phyloP scores from a whole-genome alignment of 2,888 invertebrate genomes.

The Isoperla grammatica region DNA sequence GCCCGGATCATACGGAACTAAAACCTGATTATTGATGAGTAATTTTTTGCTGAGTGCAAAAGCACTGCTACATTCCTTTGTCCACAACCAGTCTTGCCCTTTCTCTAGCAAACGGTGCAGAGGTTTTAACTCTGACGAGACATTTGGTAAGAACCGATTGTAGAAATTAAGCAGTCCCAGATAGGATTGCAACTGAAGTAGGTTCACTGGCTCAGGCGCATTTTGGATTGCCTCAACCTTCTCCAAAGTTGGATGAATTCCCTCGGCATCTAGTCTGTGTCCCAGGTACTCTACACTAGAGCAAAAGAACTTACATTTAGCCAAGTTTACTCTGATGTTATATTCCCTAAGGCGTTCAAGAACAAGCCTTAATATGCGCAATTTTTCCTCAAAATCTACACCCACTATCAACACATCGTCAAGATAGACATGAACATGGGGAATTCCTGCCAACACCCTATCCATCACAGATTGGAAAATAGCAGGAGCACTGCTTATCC shows the following conservation, averaged over 20 bases:
- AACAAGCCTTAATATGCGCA: background rate
- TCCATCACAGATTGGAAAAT: slow-evolving; percentile 34
- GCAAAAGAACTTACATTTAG: background rate
- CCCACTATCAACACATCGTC: background rate
- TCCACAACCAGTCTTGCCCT: background rate
- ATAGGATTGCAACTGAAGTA: slow-evolving; percentile 16
- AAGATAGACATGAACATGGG: slow-evolving; percentile 18
- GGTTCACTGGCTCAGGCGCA: slow-evolving; percentile 10
- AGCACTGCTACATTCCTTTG: background rate
- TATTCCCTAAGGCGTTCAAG: background rate
- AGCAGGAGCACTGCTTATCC: slow-evolving; percentile 34
- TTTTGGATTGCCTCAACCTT: slow-evolving; percentile 18
- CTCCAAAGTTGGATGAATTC: slow-evolving; percentile 1
- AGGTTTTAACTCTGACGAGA: slow-evolving; percentile 10
- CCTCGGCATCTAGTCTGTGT: background rate
- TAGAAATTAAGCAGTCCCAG: slow-evolving; percentile 23
- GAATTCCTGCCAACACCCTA: slow-evolving; percentile 20
- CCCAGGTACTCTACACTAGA: background rate
- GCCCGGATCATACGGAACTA: slow-evolving; percentile 26
- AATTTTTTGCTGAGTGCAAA: slow-evolving; percentile 2
- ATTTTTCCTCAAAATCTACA: background rate
- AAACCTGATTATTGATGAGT: background rate
- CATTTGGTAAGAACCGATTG: slow-evolving; percentile 12
- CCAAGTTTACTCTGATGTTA: background rate
- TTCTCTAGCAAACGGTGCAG: background rate